Evolutionary conservation across 2,888 invertebrate species (phyloP), one percentile per base, ranked within the genome.

Genomic region (Tachina fera): DNA sequence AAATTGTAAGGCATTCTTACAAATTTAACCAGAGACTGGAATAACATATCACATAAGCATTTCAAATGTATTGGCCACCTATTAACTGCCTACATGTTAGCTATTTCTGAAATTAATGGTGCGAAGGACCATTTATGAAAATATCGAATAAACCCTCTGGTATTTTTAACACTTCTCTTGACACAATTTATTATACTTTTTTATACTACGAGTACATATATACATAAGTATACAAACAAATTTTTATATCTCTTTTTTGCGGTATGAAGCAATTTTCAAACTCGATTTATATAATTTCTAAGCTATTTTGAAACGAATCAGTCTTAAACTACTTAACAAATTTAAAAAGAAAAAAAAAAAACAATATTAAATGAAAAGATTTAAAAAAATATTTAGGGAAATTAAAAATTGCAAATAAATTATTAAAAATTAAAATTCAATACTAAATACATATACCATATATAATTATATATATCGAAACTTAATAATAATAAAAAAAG

Each of bases 341-440:
- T 31, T 31, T 31, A 31, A 8, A 11, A 31, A 39, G 13, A 76
- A 65, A 39, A 31, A 31, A 39, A n/a, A 76, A 65, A 39, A 31
- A 31, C 5, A 31, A 19, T 19, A 51, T 11, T 67, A 58, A 72
- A 51, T 31, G 5, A 31, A 31, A 31, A 6, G 6, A 6, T 31
- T 45, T 10, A 22, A 74, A 67, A 76, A 76, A 61, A 72, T 67
- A 43, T 75, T 79, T 82, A 81, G 80, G 87, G 87, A 87, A 75
- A 85, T 87, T 87, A 78, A 71, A 82, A 81, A 77, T 84, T 77
- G 14, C 70, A 39, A 72, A 56, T 47, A 56, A 56, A 49, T 19
- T 76, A 79, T 74, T 68, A 65, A 78, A 82, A 76, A 49, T 83
- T 60, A 56, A 22, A 78, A 65, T 56, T 72, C 63, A 88, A 85